These are phyloP conservation scores for Patiria miniata DNA, from an alignment of 35 echinoderm and acorn worm genomes.

Conservation along the genomic window DNA sequence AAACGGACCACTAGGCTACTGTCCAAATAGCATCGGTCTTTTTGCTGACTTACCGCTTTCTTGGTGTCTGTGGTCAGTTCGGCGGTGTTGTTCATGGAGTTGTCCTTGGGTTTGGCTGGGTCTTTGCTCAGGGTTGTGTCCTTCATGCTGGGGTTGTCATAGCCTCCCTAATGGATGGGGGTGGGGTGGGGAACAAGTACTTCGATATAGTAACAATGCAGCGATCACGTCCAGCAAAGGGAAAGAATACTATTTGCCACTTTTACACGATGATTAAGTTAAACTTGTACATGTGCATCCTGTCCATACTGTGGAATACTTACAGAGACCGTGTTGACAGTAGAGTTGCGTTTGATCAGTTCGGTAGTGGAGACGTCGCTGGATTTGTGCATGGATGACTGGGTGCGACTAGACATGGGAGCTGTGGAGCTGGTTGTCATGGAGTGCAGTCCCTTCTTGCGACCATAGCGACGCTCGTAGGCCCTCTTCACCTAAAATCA, in stretches of 20 bases:
- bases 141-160: background rate
- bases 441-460: constrained; percentile 19
- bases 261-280: too few species aligned
- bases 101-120: background rate
- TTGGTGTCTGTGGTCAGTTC: background rate
- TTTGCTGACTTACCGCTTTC: constrained; percentile 9
- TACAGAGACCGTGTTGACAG: constrained; percentile 22
- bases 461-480: constrained; percentile 61
- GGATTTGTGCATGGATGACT: background rate
- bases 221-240: too few species aligned
- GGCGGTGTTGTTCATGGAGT: background rate
- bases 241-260: too few species aligned
- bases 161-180: background rate
- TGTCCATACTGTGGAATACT: too few species aligned
- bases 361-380: background rate
- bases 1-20: too few species aligned
- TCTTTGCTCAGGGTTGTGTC: background rate
- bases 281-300: too few species aligned
- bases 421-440: constrained; percentile 42
- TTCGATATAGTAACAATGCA: too few species aligned
- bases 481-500: constrained; percentile 60
- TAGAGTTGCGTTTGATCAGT: constrained; percentile 35
- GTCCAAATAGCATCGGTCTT: too few species aligned
- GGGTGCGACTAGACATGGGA: background rate
- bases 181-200: too few species aligned